phyloP scores from a whole-genome alignment of 2,113 vertebrate species.

The Poeciliopsis occidentalis region DNA sequence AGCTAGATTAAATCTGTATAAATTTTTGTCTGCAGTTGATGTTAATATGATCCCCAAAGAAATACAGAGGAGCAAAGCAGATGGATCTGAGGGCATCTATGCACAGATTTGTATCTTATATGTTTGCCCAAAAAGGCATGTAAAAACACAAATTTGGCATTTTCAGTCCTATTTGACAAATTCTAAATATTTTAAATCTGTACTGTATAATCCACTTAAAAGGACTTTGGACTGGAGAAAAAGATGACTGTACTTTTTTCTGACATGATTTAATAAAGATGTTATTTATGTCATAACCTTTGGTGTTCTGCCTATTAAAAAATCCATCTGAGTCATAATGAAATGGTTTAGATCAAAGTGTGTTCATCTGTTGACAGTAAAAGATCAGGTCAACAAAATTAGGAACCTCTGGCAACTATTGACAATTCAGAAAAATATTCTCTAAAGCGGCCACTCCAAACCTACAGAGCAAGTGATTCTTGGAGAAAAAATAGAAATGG shows the following conservation, averaged over 20 bases:
- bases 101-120: slow-evolving; percentile 26
- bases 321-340: too few relatives aligned
- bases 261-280: slow-evolving; percentile 68
- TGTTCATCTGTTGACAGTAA: too few relatives aligned
- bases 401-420: too few relatives aligned
- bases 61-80: background rate
- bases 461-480: too few relatives aligned
- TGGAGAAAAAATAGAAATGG: background rate
- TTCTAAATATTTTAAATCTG: slow-evolving; percentile 36
- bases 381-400: too few relatives aligned
- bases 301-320: slow-evolving; percentile 10
- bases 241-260: slow-evolving; percentile 26
- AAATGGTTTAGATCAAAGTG: too few relatives aligned
- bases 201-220: slow-evolving; percentile 43
- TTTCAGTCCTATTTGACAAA: slow-evolving; percentile 18
- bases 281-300: slow-evolving; percentile 51
- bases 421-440: too few relatives aligned
- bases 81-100: slow-evolving; percentile 3
- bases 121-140: slow-evolving; percentile 18
- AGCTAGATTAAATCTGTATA: background rate
- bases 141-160: slow-evolving; percentile 33
- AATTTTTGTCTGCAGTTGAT: background rate
- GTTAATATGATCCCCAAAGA: background rate
- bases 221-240: slow-evolving; percentile 13
- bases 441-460: too few relatives aligned